Base-by-base conservation (phyloP, 2,797 vertebrate species). In the Coluber constrictor region DNA sequence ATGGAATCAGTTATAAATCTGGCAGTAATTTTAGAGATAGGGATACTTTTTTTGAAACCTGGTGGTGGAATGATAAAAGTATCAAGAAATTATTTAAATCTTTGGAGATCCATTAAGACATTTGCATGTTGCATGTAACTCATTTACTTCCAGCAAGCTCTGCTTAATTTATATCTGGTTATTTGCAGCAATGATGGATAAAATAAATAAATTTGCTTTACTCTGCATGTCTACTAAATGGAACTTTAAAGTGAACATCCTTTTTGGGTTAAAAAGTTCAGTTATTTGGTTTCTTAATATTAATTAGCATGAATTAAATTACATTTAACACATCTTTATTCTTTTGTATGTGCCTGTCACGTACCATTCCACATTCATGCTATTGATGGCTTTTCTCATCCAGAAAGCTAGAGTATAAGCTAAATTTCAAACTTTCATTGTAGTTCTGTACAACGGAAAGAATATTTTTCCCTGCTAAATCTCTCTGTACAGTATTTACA, bases 401-500 rank as follows among this genome's bases (percentile, higher is more conserved):
- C 93, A 94, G 87, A 93, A 93, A 94, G 89, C 90, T 96, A 97
- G 1, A 29, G 92, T 90, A 95, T 94, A 94, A 96, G 37, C 87
- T 94, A 94, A 93, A 94, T 94, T 86, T 79, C 86, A 95, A 96
- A 95, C 94, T 93, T 95, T 96, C 94, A 60, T 93, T 94, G 57
- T 88, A 94, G 90, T 95, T 96, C 94, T 96, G 94, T 96, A 97
- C 97, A 98, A 95, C 96, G 96, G 79, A 96, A 98, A 97, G 90
- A 93, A 93, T 37, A 94, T 95, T 95, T 51, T 95, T 96, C 95
- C 96, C 95, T 88, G 95, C 96, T 95, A 95, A 97, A 97, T 93
- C 94, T 97, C 96, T 97, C 95, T 97, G 96, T 98, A 98, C 96
- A 98, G 63, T 96, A 97, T 97, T 97, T 98, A 98, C 97, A 98